Evolutionary conservation across 2,888 invertebrate genomes (phyloP).

Genomic region (Meliscaeva auricollis): DNA sequence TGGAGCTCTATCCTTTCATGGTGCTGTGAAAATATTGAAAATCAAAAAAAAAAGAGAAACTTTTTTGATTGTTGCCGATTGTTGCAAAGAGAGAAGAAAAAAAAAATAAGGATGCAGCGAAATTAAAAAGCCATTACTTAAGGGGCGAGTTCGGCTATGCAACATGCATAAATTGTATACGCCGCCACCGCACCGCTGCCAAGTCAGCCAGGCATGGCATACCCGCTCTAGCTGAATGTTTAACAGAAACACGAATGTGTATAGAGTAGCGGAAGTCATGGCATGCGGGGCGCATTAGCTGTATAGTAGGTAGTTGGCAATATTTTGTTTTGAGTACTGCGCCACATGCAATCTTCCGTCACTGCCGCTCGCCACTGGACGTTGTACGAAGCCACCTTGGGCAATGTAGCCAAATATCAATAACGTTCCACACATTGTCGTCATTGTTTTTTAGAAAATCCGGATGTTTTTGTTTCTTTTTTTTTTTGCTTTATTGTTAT

Average conservation of each 20-base stretch:
- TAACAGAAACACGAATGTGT: conserved; percentile 14
- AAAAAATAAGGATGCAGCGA: conserved; percentile 45
- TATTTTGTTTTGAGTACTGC: conserved; percentile 45
- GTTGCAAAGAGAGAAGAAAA: not conserved
- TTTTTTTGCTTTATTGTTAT: conserved; percentile 12
- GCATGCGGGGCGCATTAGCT: conserved; percentile 18
- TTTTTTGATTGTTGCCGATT: conserved; percentile 48
- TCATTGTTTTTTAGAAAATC: conserved; percentile 36
- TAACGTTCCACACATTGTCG: conserved; percentile 62
- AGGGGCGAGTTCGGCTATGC: conserved; percentile 47
- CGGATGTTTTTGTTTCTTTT: conserved; percentile 26
- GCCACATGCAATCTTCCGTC: conserved; percentile 64
- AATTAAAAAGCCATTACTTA: conserved; percentile 71
- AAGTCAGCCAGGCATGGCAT: conserved; percentile 39
- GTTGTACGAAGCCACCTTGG: not conserved
- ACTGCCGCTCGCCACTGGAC: not conserved
- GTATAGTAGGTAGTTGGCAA: not conserved
- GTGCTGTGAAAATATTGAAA: conserved; percentile 15
- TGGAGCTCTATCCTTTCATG: not conserved
- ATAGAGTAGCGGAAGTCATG: conserved; percentile 27
- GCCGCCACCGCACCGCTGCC: conserved; percentile 31
- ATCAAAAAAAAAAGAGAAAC: not conserved
- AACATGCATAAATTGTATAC: conserved; percentile 62
- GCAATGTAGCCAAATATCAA: conserved; percentile 51
- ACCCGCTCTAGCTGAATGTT: not conserved